A percentile compares a stretch with the other conserved stretches of the same genome.
Conservation (phyloP, 2,888 invertebrate species). For the Coenonympha arcania region DNA sequence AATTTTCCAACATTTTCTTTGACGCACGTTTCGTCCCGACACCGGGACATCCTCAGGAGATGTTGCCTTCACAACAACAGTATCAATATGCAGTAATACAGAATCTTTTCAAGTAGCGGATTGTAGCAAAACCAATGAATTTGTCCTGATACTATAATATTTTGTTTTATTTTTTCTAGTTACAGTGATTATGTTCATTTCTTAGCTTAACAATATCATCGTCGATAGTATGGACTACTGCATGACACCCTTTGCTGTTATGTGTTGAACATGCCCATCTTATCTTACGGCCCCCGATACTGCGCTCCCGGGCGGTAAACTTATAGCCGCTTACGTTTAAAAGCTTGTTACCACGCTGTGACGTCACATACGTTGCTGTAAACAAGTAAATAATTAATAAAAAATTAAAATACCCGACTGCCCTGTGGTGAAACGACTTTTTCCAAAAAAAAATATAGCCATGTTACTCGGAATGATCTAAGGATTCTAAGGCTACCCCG, state of each 20-base stretch:
- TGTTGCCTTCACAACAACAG: too few relatives aligned
- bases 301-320: background rate
- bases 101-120: too few relatives aligned
- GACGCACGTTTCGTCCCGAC: too few relatives aligned
- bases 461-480: background rate
- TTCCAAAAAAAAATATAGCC: background rate
- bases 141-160: too few relatives aligned
- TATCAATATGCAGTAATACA: too few relatives aligned
- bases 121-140: too few relatives aligned
- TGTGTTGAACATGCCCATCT: conserved; percentile 1
- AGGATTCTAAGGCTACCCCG: background rate
- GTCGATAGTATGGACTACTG: background rate
- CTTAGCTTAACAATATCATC: background rate
- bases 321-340: background rate
- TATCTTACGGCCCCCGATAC: background rate
- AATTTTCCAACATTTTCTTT: too few relatives aligned
- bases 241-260: background rate
- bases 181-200: conserved; percentile 1
- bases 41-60: too few relatives aligned
- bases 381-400: background rate
- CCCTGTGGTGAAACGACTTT: conserved; percentile 2
- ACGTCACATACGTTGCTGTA: background rate
- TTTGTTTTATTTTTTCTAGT: too few relatives aligned
- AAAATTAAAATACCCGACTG: background rate
- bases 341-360: background rate